A percentile compares a stretch with the other conserved stretches of the same genome.
These are phyloP conservation scores for Dendrocincla tyrannina DNA, from an alignment of 2,797 vertebrate species.

Conservation along the genomic window DNA sequence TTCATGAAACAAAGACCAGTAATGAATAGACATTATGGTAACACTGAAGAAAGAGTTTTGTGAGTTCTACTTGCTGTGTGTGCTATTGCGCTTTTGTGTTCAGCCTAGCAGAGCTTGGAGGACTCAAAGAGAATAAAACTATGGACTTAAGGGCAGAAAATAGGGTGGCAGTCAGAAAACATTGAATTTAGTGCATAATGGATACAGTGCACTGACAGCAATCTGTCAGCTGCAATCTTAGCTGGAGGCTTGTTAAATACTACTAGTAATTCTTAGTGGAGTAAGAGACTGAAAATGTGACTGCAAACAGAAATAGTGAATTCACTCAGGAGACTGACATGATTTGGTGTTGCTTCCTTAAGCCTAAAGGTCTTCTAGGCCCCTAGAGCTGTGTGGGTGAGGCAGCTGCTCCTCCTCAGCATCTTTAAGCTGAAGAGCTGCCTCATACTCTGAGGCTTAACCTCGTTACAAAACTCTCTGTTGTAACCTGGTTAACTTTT, in stretches of 20 bases:
- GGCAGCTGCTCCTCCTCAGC: not conserved
- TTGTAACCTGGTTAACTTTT: not conserved
- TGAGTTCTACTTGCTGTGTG: not conserved
- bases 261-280: not conserved
- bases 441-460: not conserved
- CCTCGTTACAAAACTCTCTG: not conserved
- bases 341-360: not conserved
- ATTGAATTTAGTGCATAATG: not conserved
- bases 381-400: rapidly evolving
- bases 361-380: not conserved
- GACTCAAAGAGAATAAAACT: not conserved
- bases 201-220: rapidly evolving
- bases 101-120: not conserved
- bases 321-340: not conserved
- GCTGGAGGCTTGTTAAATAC: not conserved
- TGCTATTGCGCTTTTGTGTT: not conserved
- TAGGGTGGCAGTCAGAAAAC: not conserved
- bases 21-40: not conserved
- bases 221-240: not conserved
- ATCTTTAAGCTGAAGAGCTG: not conserved
- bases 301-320: not conserved
- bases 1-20: not conserved
- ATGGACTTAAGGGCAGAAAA: not conserved
- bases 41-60: not conserved
- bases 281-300: not conserved